A percentile compares a stretch with the other conserved stretches of the same genome.
Conservation (phyloP, 2,888 invertebrate species). For the Notodonta ziczac region DNA sequence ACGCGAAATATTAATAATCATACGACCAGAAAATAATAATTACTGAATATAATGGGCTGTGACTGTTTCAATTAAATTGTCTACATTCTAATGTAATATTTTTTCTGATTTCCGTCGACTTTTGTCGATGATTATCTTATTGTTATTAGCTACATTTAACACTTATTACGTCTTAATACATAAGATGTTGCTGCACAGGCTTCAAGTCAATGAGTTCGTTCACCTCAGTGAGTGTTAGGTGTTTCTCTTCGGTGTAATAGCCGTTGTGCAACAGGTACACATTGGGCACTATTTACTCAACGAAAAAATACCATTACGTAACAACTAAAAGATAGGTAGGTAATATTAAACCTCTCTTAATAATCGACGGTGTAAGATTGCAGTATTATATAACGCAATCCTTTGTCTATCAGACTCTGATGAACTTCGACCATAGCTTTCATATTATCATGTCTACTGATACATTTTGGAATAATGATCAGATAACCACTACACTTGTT, state of each 20-base stretch:
- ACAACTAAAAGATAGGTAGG: slow-evolving; percentile 14
- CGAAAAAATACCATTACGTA: slow-evolving; percentile 26
- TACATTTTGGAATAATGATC: no score
- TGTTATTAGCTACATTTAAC: no score
- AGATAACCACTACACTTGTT: no score
- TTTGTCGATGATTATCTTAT: no score
- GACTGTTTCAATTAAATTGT: no score
- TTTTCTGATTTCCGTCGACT: no score
- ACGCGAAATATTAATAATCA: slow-evolving; percentile 9
- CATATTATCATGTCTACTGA: neutral
- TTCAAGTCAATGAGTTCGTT: slow-evolving; percentile 27
- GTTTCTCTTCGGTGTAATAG: slow-evolving; percentile 32
- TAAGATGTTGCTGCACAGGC: neutral
- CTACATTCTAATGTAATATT: no score
- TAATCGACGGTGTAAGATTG: neutral
- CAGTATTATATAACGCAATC: neutral
- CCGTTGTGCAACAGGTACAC: slow-evolving; percentile 24
- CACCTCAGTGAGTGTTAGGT: slow-evolving; percentile 34
- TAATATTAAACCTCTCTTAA: slow-evolving; percentile 18
- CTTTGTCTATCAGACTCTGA: neutral
- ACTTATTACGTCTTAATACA: neutral
- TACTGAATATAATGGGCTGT: neutral
- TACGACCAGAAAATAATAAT: slow-evolving; percentile 11
- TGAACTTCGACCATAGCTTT: neutral
- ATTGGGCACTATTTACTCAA: slow-evolving; percentile 16